phyloP scores from a whole-genome alignment of 1,140 invertebrate genomes.

The Phthorimaea operculella region DNA sequence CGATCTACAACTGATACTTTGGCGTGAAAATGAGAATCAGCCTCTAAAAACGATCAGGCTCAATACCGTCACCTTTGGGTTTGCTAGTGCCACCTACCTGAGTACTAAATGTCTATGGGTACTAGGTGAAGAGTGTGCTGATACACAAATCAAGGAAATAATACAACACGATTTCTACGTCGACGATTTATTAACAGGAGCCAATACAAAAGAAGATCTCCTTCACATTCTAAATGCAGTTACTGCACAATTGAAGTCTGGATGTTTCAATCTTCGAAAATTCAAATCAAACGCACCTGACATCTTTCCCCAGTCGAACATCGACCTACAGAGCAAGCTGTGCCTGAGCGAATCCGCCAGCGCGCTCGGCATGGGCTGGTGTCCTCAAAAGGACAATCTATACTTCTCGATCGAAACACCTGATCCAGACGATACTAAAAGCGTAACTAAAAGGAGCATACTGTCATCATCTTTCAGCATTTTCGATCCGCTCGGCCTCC shows the following conservation, averaged over 20 bases:
- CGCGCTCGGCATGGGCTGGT: constrained; percentile 5
- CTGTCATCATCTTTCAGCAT: too few species aligned
- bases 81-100: constrained; percentile 22
- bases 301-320: not conserved
- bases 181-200: constrained; percentile 46
- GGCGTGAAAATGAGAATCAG: constrained; percentile 16
- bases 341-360: not conserved
- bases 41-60: constrained; percentile 17
- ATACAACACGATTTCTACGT: constrained; percentile 45
- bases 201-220: constrained; percentile 11
- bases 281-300: not conserved
- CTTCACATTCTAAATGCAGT: not conserved
- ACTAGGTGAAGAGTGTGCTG: constrained; percentile 5
- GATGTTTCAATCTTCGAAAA: constrained; percentile 4
- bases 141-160: constrained; percentile 23
- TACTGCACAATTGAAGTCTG: not conserved
- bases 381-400: constrained; percentile 5
- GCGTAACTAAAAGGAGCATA: too few species aligned
- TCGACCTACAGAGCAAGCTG: not conserved
- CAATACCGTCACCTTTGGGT: constrained; percentile 14
- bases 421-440: too few species aligned
- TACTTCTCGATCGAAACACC: too few species aligned
- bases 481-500: too few species aligned
- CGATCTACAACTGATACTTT: constrained; percentile 30
- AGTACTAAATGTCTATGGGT: constrained; percentile 20